Percentiles rank a stretch among this genome's conserved stretches.
phyloP scores from a whole-genome alignment of 2,113 vertebrate species.

The Eclectus roratus region DNA sequence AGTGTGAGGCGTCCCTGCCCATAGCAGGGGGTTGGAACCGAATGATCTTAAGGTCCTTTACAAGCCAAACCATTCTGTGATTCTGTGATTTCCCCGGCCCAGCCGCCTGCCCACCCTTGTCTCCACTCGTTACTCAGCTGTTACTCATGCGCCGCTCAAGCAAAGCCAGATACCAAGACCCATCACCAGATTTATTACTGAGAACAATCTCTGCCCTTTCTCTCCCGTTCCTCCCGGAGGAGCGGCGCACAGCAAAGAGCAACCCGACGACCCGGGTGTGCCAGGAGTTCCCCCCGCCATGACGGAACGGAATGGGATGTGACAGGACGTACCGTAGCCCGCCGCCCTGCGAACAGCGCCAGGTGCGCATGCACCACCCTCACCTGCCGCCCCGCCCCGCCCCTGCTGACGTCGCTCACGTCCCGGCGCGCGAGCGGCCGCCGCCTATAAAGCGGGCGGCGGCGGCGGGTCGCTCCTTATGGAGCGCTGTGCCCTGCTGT shows the following conservation, averaged over 20 bases:
- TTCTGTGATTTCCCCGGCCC: not conserved
- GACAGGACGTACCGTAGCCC: not conserved
- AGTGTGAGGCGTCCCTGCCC: not conserved
- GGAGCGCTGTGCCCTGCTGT: not conserved
- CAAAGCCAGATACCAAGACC: not conserved
- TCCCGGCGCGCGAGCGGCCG: not conserved
- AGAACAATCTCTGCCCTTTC: not conserved
- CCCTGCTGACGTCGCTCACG: not conserved
- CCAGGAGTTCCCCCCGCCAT: not conserved
- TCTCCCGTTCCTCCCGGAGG: not conserved
- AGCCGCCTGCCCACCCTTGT: not conserved
- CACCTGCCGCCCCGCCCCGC: not conserved
- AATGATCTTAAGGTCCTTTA: not conserved
- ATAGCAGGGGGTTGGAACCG: not conserved
- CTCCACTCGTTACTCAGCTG: not conserved
- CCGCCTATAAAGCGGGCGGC: not conserved
- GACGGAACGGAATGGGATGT: too few relatives aligned
- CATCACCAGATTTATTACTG: not conserved
- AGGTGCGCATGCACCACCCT: not conserved
- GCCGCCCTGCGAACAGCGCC: too few relatives aligned
- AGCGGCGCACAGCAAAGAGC: not conserved
- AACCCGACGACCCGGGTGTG: not conserved
- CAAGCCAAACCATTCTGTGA: rapidly evolving
- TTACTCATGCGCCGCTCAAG: not conserved
- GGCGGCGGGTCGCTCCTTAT: not conserved